Evolutionary conservation across 1,140 invertebrate species (phyloP).

Genomic region (Trachelipus rathkii): DNA sequence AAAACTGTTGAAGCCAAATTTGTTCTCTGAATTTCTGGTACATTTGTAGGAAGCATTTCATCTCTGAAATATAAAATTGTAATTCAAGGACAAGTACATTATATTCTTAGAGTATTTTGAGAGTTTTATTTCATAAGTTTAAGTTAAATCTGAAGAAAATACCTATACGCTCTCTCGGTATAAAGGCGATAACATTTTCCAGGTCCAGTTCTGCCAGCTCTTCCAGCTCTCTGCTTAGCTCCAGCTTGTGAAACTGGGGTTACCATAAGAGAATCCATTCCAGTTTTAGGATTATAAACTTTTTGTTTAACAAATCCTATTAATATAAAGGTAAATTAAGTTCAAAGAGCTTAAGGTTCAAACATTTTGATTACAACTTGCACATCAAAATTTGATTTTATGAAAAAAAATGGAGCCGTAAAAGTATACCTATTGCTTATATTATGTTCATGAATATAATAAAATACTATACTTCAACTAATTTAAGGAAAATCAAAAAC

Average conservation of each 20-base stretch:
- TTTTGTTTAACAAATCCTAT: constrained; percentile 96
- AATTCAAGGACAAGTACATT: too few species aligned
- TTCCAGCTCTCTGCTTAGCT: constrained; percentile 92
- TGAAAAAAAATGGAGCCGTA: too few species aligned
- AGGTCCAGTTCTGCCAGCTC: constrained; percentile 93
- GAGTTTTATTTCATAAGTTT: not conserved
- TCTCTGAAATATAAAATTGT: constrained; percentile 57
- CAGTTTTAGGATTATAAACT: constrained; percentile 98
- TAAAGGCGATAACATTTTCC: constrained; percentile 98
- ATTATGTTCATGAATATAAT: too few species aligned
- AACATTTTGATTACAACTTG: too few species aligned
- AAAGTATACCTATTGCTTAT: too few species aligned
- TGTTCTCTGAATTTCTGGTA: constrained; percentile 98
- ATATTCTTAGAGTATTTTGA: not conserved
- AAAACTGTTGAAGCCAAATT: constrained; percentile 93
- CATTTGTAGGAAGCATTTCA: constrained; percentile 96
- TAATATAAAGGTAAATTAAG: not conserved
- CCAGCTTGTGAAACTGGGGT: constrained; percentile 98
- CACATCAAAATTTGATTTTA: too few species aligned
- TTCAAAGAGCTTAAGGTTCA: too few species aligned
- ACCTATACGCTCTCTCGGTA: constrained; percentile 87
- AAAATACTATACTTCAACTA: too few species aligned
- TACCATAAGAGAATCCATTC: constrained; percentile 98
- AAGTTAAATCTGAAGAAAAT: not conserved
- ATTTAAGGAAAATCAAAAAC: too few species aligned